Base-by-base conservation (phyloP, 1,140 invertebrate species). In the Penaeus japonicus region DNA sequence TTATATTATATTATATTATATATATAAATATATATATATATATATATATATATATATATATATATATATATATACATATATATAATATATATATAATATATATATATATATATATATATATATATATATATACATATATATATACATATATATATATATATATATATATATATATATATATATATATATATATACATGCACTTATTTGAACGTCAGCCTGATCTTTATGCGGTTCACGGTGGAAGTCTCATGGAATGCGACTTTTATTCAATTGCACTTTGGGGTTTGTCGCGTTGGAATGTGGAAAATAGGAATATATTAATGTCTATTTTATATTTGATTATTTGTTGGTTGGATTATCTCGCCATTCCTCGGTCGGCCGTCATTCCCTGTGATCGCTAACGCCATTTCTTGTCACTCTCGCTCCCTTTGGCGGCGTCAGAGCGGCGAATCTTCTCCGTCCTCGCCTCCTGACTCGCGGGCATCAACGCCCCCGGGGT, bases 141-240 rank as follows among this genome's bases (percentile, higher is more conserved):
- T n/a, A n/a, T n/a, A n/a, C n/a, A n/a, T n/a, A n/a, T n/a, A n/a
- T n/a, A n/a, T 53, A 54, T 20, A 22, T 75, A 18, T 53, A 47
- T 80, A 47, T 80, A n/a, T 80, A 1, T 80, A 47, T 80, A 12
- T 78, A 18, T 78, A 3, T 78, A 39, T 80, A 12, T 80, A 47
- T 80, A 47, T 80, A 35, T 83, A 57, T 83, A 35, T 83, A 57
- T 62, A 35, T 83, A 57, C 62, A 35, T 83, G 35, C 62, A 35
- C 62, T 24, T 83, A 35, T 83, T 24, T 82, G 24, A 57, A 35
- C 32, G 54, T 82, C 24, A 27, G 54, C 30, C n/a, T 82, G 54
- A 32, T 47, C 39, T 79, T 79, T 20, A 35, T 7, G 27, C 30
- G 15, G 39, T 30, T 47, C 35, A 7, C 77, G 77, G 39, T 39